Conservation (phyloP, 2,113 vertebrate genomes). For the Dipodomys ordii region DNA sequence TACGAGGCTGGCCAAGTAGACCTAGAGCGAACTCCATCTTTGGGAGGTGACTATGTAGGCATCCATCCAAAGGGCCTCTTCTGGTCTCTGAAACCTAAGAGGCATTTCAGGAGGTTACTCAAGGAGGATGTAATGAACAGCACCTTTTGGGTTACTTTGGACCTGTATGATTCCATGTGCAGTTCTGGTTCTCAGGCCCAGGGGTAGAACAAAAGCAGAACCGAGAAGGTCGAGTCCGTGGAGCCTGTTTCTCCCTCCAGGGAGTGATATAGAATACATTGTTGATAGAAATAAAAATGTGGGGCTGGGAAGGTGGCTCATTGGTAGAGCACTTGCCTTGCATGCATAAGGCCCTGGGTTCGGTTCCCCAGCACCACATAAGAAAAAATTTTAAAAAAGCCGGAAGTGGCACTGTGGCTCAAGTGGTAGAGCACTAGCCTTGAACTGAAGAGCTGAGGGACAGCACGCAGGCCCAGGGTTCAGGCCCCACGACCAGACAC, state of each 20-base stretch:
- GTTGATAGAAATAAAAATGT: background rate
- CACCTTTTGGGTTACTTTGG: constrained; percentile 81
- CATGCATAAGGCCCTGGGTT: no score
- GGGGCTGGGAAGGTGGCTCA: background rate
- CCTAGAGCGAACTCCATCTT: constrained; percentile 72
- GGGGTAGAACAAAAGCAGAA: constrained; percentile 86
- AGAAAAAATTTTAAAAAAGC: no score
- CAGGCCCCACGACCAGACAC: no score
- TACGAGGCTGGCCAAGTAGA: constrained; percentile 85
- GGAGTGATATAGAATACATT: constrained; percentile 44
- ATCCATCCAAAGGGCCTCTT: constrained; percentile 90
- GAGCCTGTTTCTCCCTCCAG: constrained; percentile 90
- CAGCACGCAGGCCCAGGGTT: no score
- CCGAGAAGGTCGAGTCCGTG: constrained; percentile 83
- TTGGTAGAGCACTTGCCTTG: no score
- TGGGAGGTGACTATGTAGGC: constrained; percentile 88
- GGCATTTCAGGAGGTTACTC: constrained; percentile 81
- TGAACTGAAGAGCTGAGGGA: no score
- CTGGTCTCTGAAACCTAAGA: constrained; percentile 85
- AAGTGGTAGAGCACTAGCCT: no score
- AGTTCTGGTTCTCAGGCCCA: constrained; percentile 84
- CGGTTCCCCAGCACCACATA: no score
- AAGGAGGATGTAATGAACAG: constrained; percentile 86
- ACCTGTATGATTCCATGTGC: constrained; percentile 71
- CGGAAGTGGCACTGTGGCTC: no score